Conservation (phyloP, 2,888 invertebrate species). For the Gandaritis pyraliata region DNA sequence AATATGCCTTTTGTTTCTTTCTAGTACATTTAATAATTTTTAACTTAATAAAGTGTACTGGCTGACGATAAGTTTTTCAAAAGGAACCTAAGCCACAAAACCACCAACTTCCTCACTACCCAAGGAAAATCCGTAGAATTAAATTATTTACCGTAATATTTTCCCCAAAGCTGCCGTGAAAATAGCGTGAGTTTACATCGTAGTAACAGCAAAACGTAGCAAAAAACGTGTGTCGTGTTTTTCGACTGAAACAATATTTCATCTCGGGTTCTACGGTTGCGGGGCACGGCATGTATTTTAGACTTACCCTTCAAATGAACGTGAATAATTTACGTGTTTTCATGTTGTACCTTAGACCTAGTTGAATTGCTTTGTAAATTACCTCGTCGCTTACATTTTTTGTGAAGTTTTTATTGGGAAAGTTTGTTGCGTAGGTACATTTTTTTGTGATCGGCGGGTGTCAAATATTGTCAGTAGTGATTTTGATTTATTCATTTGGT, state of each 20-base stretch:
- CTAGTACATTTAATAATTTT: no score
- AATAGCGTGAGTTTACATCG: slow-evolving; percentile 54
- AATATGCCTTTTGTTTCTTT: no score
- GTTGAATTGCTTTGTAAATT: slow-evolving; percentile 25
- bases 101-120: slow-evolving; percentile 27
- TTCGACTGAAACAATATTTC: slow-evolving; percentile 67
- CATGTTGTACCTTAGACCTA: slow-evolving; percentile 28
- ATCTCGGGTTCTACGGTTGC: slow-evolving; percentile 61
- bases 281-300: slow-evolving; percentile 63
- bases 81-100: slow-evolving; percentile 17
- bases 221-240: slow-evolving; percentile 61
- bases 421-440: slow-evolving; percentile 16
- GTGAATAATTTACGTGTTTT: slow-evolving; percentile 57
- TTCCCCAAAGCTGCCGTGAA: slow-evolving; percentile 47
- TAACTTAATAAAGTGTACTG: no score
- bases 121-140: slow-evolving; percentile 42
- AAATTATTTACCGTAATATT: slow-evolving; percentile 44
- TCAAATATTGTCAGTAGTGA: slow-evolving; percentile 14
- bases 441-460: slow-evolving; percentile 24
- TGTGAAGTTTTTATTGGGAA: slow-evolving; percentile 25
- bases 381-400: slow-evolving; percentile 20
- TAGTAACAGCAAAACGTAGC: slow-evolving; percentile 48
- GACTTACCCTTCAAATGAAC: slow-evolving; percentile 56
- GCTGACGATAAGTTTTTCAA: no score
- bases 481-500: slow-evolving; percentile 9